Evolutionary conservation across 2,113 vertebrate genomes (phyloP), one percentile per base, ranked within the genome.

Genomic region (Tretioscincus oriximinensis): DNA sequence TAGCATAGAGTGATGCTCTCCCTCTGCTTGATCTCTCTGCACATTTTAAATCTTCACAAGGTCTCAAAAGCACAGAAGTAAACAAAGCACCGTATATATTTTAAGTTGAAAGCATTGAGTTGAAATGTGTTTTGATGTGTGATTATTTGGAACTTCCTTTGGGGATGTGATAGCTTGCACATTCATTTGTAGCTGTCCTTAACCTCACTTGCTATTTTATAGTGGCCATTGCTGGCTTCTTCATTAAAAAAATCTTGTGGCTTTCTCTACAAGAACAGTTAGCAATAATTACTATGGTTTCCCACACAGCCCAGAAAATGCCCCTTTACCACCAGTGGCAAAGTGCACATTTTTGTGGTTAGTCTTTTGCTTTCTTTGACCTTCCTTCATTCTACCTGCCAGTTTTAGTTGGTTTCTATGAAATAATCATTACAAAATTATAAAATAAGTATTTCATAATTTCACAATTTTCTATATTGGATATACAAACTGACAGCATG

Each of bases 131-230:
- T 88, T 91, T 92, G 83, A 87, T 89, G 80, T 82, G 22, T 47
- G 41, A 83, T 85, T 90, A 88, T 81, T 91, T 87, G 83, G 81
- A 90, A 87, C 82, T 87, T 90, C 80, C 81, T 89, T 41, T 61
- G 83, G 74, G 85, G 69, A 61, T 89, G 61, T 84, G 86, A 79
- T 85, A 68, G 84, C 81, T 85, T 88, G 80, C 35, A 76, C 70
- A 8, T 73, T 82, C 82, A 67, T 73, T 20, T 28, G 88, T 81
- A 65, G 64, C 0, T 35, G 24, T 60, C 9, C 66, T 9, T 20
- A 31, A 80, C 63, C 7, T 31, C 82, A 54, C 69, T 68, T 16
- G 65, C 77, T 18, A 73, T 51, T 54, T 54, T 54, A 73, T 9
- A 24, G 45, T 66, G 71, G 24, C 20, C 35, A 11, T 21, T 73